Evolutionary conservation across 2,113 vertebrate genomes (phyloP), one percentile per base, ranked within the genome.

Genomic region (Halichoerus grypus): DNA sequence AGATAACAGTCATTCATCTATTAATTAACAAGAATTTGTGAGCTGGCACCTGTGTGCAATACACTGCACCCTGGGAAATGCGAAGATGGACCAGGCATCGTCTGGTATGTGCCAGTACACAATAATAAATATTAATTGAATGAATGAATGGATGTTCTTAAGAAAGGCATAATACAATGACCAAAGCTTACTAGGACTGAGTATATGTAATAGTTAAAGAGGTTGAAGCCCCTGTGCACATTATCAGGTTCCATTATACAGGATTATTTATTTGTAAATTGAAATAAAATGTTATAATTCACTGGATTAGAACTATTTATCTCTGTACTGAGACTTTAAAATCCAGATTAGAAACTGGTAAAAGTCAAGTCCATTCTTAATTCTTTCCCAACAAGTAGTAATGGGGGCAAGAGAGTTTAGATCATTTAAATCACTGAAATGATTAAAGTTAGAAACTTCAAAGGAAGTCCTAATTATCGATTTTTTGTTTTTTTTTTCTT

Each of bases 361-460:
- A 97, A 87, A 85, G n/a, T 67, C n/a, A 96, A 92, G n/a, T 8
- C 15, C 59, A 65, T 53, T 95, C 69, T 42, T 85, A 89, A 82
- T 59, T 84, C 39, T 89, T 63, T 86, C 36, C 81, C 69, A 55
- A 57, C 9, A 81, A 88, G 72, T 10, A 88, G 82, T 57, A 69
- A 63, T 36, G 7, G 14, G 95, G 21, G 18, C 3, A 33, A 4
- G 18, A 89, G 18, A 71, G 42, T 86, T 77, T 65, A 74, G 6
- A 67, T 80, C 15, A 51, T 53, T 69, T 84, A 55, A 7, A 53
- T 76, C 59, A 74, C 8, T 59, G 24, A 72, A 94, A 93, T 88
- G 49, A 69, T 28, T 91, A 12, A 67, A 76, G 42, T 55, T 67
- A 22, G 33, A 88, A 83, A 84, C 88, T 91, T 74, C 69, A 84